Conservation (phyloP, 2,113 vertebrate genomes). For the Xenus cinereus region DNA sequence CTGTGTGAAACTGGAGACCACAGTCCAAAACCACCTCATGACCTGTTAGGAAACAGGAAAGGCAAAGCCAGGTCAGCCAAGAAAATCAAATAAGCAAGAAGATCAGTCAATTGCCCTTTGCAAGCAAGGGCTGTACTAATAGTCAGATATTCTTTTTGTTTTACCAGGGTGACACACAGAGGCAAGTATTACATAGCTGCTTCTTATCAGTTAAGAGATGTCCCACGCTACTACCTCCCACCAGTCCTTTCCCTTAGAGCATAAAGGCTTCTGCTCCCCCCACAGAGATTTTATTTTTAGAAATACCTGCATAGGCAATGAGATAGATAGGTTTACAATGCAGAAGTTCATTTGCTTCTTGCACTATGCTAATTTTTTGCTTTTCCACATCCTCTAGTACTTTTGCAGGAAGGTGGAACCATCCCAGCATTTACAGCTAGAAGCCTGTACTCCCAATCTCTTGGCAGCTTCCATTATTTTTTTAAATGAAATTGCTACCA, state of each 20-base stretch:
- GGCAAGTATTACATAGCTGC: not conserved
- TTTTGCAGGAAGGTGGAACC: not conserved
- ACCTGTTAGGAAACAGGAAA: slow-evolving; percentile 78
- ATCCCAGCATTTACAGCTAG: not conserved
- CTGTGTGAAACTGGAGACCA: slow-evolving; percentile 97
- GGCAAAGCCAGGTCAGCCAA: not conserved
- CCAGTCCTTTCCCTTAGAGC: not conserved
- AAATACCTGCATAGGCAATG: not conserved
- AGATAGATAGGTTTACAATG: not conserved
- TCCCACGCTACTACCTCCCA: not conserved
- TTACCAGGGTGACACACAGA: not conserved
- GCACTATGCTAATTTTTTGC: not conserved
- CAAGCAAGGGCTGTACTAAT: not conserved
- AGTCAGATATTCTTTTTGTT: not conserved
- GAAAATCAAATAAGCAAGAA: not conserved
- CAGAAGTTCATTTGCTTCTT: not conserved
- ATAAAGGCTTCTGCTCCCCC: not conserved
- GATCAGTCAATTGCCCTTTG: not conserved
- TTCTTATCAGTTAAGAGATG: not conserved
- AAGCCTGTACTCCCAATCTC: not conserved
- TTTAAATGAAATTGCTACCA: not conserved
- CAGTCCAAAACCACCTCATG: slow-evolving; percentile 99
- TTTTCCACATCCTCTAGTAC: not conserved
- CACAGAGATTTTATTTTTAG: not conserved
- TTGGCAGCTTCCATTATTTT: not conserved